phyloP scores from a whole-genome alignment of 2,113 vertebrate species.

The Alexandromys fortis region DNA sequence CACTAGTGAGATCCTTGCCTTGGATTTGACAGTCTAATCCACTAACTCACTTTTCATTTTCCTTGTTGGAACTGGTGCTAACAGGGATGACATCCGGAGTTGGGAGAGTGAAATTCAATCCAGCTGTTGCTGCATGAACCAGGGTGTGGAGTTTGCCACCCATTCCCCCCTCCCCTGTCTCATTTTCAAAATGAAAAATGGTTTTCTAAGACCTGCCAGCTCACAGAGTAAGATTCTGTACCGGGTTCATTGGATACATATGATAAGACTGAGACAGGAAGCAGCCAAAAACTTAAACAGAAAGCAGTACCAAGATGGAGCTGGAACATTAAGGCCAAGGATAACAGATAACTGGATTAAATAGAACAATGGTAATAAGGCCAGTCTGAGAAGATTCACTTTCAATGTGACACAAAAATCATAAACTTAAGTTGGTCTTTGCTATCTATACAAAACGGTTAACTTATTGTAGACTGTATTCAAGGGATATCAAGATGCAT shows the following conservation, averaged over 20 bases:
- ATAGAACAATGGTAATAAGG: slow-evolving; percentile 32
- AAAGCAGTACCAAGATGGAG: background rate
- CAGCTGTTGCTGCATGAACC: background rate
- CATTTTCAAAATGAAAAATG: slow-evolving; percentile 2
- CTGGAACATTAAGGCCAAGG: background rate
- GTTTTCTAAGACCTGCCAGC: background rate
- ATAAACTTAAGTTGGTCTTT: background rate
- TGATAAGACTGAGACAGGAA: background rate
- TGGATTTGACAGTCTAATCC: background rate
- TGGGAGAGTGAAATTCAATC: background rate
- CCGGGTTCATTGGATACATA: background rate
- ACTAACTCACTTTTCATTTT: slow-evolving; percentile 25
- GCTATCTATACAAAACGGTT: background rate
- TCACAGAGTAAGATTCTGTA: background rate
- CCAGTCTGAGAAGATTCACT: slow-evolving; percentile 6
- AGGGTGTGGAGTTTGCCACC: background rate
- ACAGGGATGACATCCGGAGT: background rate
- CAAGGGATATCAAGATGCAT: background rate
- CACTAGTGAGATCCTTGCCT: background rate
- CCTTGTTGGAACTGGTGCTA: slow-evolving; percentile 19
- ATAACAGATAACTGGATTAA: background rate
- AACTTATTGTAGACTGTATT: background rate
- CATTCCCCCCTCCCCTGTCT: background rate
- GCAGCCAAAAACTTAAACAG: slow-evolving; percentile 18
- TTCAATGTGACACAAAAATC: slow-evolving; percentile 20